Evolutionary conservation across 2,113 vertebrate species (phyloP), one percentile per base, ranked within the genome.

Genomic region (Otolemur garnettii): DNA sequence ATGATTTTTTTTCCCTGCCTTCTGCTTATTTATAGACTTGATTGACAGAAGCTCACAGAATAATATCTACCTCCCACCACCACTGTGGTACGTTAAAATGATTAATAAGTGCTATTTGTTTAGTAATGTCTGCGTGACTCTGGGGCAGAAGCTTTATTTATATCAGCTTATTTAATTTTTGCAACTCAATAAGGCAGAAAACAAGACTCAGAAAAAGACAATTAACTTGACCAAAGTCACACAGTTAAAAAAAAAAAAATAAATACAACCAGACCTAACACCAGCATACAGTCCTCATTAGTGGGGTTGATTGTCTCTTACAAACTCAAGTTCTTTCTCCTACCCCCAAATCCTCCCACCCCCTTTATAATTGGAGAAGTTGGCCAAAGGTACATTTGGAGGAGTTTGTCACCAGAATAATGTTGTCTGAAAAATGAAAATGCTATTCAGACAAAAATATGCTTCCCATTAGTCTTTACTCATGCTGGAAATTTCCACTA

Each of bases 1-100:
- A 81, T 96, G 81, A 97, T 83, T 45, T 78, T 85, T 95, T 50
- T 85, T 92, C 94, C 42, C 60, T 94, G 28, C 14, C 84, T 77
- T 93, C 57, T 82, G 28, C 72, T 95, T 55, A 85, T 91, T 71
- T 88, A 75, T 87, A 82, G 45, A 33, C 8, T 60, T 57, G 55
- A 87, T 64, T 87, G 33, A 84, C 9, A 95, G 55, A 59, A 30
- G 59, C 38, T 90, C 33, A 78, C 17, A 38, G 38, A 59, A 71
- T 50, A 80, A 22, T 92, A 1, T 87, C 17, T 80, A 24, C 4
- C 24, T 57, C n/a, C 53, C 33, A 86, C 15, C 75, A 22, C 79
- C 18, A 82, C 26, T 81, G 12, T 18, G 15, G 9, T 53, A 8
- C 57, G 7, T 59, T 92, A 89, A 72, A 89, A 55, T n/a, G 30